Evolutionary conservation across 1,140 invertebrate genomes (phyloP), one percentile per base, ranked within the genome.

Genomic region (Leptinotarsa lineolata): DNA sequence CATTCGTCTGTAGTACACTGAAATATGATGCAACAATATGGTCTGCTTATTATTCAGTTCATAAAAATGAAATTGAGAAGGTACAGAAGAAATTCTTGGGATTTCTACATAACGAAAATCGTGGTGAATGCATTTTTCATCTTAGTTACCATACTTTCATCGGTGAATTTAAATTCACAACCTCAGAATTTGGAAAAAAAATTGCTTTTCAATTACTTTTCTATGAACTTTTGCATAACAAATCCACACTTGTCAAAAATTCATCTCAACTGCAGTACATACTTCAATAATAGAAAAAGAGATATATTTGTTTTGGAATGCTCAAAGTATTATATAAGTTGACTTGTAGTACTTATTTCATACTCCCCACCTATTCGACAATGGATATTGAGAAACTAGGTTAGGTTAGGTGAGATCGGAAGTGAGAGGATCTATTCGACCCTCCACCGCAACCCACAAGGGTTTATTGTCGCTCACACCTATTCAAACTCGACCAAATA

Each of bases 241-340:
- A 67, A 67, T 67, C 21, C 65, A 5, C 18, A 67, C 15, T 45
- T 67, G 21, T 8, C 44, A 30, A 6, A 67, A 67, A 67, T 67
- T 67, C 13, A 13, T 18, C 6, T 67, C 8, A 67, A 67, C 44
- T 67, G 65, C 21, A 45, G 65, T 67, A 30, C 18, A 45, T 45
- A 67, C 22, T 67, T 67, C 44, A 67, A 67, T 45, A 67, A 39
- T 67, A 39, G 65, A 67, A 67, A n/a, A 45, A 67, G n/a, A 22
- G n/a, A 67, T 67, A 39, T 67, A 12, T 67, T 67, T 67, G 65
- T 67, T 45, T 18, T n/a, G n/a, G n/a, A n/a, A n/a, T n/a, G n/a
- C n/a, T n/a, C n/a, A n/a, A n/a, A n/a, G n/a, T n/a, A n/a, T n/a
- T n/a, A n/a, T n/a, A n/a, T n/a, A n/a, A n/a, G n/a, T n/a, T n/a